Base-by-base conservation (phyloP, 1,140 invertebrate genomes). In the Lineus longissimus region DNA sequence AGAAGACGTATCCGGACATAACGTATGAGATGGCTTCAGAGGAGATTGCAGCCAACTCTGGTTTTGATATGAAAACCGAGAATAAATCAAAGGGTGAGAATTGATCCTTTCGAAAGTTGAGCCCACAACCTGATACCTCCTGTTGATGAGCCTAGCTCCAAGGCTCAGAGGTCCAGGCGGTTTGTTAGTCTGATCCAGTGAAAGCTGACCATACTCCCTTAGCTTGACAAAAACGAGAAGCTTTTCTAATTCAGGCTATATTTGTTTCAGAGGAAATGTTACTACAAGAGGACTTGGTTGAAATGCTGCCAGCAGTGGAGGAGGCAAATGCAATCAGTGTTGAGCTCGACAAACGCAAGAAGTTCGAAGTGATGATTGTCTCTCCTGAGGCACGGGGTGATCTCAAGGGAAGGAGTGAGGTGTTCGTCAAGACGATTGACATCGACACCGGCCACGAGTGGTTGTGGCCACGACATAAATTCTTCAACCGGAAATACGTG, bases 271-370 rank as follows among this genome's bases (percentile, higher is more conserved):
- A 85, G 65, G 80, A 85, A 55, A 73, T 80, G 0, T 62, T 85
- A 22, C 71, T 87, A n/a, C 84, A 87, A 67, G 83, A 87, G 68
- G 85, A 88, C 57, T 71, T 88, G 23, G 63, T 87, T 27, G 85
- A 86, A 68, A 72, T 86, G 30, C 75, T 88, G 66, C 87, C 86
- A 2, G 77, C 81, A 17, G 82, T 88, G 17, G 83, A 86, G 62
- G 82, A 87, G 70, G 86, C 86, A 2, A 88, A 88, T 72, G 78
- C 79, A 31, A 87, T 88, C 68, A 85, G 84, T 63, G 84, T 86
- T 66, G 86, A 86, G 66, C 71, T 88, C 31, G 85, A 86, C 58
- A 85, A 85, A 67, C 79, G 79, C 62, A 83, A 85, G 36, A 84
- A 82, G 65, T 88, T 87, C 73, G 86, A 88, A 69, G 81, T 87